These are phyloP conservation scores for Microcebus murinus DNA, from an alignment of 2,113 vertebrate genomes.

Conservation along the genomic window DNA sequence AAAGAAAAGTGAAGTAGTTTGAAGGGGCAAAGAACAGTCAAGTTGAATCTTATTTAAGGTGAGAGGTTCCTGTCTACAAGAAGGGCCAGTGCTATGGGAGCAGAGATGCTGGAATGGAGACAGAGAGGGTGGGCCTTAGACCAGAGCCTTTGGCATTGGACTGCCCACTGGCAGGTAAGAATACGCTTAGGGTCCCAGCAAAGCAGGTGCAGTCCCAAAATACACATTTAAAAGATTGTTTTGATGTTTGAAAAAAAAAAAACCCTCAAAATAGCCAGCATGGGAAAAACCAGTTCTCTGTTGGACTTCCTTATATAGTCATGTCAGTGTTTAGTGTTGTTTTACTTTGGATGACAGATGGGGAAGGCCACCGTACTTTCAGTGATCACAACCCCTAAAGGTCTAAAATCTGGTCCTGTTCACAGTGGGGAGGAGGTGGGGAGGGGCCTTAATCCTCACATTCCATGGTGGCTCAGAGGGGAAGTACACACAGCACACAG, in stretches of 20 bases:
- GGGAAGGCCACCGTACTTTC: background rate
- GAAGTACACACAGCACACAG: background rate
- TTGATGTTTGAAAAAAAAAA: background rate
- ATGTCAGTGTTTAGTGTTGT: background rate
- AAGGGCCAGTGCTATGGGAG: background rate
- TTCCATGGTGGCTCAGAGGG: background rate
- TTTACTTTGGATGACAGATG: background rate
- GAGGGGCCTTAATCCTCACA: background rate
- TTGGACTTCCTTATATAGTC: conserved; percentile 47
- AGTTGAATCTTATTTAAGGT: background rate
- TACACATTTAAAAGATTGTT: conserved; percentile 2
- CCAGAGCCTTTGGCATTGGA: background rate
- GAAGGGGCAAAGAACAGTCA: background rate
- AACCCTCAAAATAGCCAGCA: background rate
- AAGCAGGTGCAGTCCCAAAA: conserved; percentile 18
- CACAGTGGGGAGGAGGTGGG: background rate
- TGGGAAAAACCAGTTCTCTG: background rate
- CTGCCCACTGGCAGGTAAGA: background rate
- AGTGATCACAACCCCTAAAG: background rate
- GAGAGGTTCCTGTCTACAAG: background rate
- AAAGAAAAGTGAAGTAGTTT: background rate
- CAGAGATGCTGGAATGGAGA: background rate
- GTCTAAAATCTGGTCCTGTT: background rate
- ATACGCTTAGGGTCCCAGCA: background rate
- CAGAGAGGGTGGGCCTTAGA: background rate